A percentile compares a stretch with the other conserved stretches of the same genome.
These are phyloP conservation scores for Cassiopea xamachana DNA, from an alignment of 30 jellyfish, hydroid and myxozoan species.

Conservation along the genomic window DNA sequence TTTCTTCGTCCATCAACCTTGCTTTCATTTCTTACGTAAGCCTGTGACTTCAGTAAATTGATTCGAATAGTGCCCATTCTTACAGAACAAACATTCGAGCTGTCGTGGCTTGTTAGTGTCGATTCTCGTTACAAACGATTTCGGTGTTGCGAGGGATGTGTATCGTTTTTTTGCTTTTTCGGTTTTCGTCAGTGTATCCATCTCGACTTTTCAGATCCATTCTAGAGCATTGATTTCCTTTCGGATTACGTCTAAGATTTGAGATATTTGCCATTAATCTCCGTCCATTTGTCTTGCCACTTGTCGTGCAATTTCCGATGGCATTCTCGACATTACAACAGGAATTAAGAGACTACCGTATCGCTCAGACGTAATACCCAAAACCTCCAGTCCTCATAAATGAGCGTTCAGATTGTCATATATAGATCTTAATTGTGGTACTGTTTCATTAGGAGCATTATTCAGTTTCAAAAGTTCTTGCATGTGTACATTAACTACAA, in stretches of 20 bases:
- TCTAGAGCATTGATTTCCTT: conserved; percentile 73
- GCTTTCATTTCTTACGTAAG: conserved; percentile 11
- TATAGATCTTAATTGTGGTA: conserved; percentile 14
- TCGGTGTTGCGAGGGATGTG: not conserved
- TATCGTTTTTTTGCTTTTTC: not conserved
- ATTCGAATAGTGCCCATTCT: conserved; percentile 36
- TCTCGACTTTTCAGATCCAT: not conserved
- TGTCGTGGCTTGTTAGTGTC: not conserved
- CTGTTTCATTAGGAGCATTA: conserved; percentile 1
- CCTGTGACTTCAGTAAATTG: conserved; percentile 45
- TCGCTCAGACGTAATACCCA: conserved; percentile 45
- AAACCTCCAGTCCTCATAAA: conserved; percentile 58
- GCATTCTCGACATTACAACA: conserved; percentile 52
- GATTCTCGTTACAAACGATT: conserved; percentile 25
- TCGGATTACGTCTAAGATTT: conserved; percentile 36
- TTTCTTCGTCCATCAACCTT: conserved; percentile 19
- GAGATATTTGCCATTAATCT: conserved; percentile 67
- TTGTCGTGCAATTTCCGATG: conserved; percentile 39
- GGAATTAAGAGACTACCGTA: conserved; percentile 82
- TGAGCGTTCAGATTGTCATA: conserved; percentile 67
- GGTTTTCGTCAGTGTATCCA: conserved; percentile 3
- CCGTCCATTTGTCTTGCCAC: conserved; percentile 62
- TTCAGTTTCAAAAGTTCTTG: conserved; percentile 53
- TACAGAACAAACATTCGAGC: conserved; percentile 38
- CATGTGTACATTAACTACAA: conserved; percentile 73